phyloP scores from a whole-genome alignment of 2,888 invertebrate species.

The Trypoxylon attenuatum region DNA sequence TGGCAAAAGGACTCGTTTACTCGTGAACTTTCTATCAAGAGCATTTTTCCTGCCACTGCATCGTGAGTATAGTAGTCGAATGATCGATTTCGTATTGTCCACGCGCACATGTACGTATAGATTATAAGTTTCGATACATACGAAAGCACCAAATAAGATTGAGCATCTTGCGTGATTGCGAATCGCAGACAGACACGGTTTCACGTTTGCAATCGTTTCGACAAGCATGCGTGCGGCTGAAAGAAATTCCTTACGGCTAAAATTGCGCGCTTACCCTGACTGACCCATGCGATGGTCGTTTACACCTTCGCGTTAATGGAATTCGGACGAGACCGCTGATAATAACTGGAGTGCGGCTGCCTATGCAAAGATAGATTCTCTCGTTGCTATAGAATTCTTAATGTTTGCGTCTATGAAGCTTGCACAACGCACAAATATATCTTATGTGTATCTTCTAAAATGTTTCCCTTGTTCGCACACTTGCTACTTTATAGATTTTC shows the following conservation, averaged over 20 bases:
- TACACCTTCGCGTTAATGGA: too few relatives aligned
- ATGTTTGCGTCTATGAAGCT: too few relatives aligned
- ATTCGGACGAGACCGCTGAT: too few relatives aligned
- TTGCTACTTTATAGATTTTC: too few relatives aligned
- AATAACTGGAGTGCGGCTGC: too few relatives aligned
- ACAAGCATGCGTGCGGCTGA: conserved; percentile 12
- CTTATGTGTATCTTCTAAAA: too few relatives aligned
- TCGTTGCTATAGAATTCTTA: too few relatives aligned
- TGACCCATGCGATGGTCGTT: too few relatives aligned
- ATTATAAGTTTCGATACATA: conserved; percentile 33
- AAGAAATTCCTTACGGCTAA: neutral
- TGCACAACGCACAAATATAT: too few relatives aligned
- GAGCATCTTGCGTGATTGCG: conserved; percentile 55
- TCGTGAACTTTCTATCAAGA: conserved; percentile 4
- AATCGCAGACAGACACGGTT: conserved; percentile 41
- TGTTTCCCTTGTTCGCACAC: too few relatives aligned
- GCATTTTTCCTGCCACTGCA: conserved; percentile 10
- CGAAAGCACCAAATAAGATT: conserved; percentile 63
- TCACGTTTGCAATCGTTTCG: conserved; percentile 22
- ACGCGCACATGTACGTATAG: conserved; percentile 29
- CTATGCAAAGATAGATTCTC: too few relatives aligned
- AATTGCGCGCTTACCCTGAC: neutral
- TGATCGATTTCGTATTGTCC: conserved; percentile 41
- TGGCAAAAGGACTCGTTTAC: conserved; percentile 9
- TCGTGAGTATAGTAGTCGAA: conserved; percentile 1